Base-by-base conservation (phyloP, 1,140 invertebrate genomes). In the Drosophila simulans region DNA sequence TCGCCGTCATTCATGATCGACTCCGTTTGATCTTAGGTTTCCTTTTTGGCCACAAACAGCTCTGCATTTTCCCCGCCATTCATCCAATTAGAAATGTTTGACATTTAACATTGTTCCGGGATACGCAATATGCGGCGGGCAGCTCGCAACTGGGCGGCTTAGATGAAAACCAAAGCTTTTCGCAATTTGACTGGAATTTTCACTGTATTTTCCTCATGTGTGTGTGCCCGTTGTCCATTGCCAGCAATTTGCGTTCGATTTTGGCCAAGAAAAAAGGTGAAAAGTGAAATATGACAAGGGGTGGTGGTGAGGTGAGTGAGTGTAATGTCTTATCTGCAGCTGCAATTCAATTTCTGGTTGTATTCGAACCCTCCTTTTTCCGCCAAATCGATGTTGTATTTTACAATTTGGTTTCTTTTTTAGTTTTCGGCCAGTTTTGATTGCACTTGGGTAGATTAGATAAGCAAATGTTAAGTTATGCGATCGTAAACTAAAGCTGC, bases 401-500 rank as follows among this genome's bases (percentile, higher is more conserved):
- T 55, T 55, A 45, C 31, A 49, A 56, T 48, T 56, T 64, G 59
- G 49, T 43, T 56, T 40, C 40, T 34, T 34, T 60, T 40, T 37
- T 17, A 35, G 35, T 40, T 63, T 34, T 63, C 53, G 62, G 45
- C 51, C 48, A 53, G 63, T 72, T 72, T 66, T 66, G 63, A 72
- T 65, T 72, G 60, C 60, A 66, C 60, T 66, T 72, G 69, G 62
- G 17, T 40, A 58, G 63, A 72, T 72, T 72, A 72, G 63, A 72
- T 72, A 72, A 72, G 69, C 54, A 66, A 72, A 66, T 72, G 63
- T 53, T 58, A 72, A 68, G 63, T 72, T 68, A 72, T 68, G 54
- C 48, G 63, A 59, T 68, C 69, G 40, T 72, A 72, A 72, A 72
- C 40, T 53, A 25, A 45, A 54, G 48, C 60, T 31, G 49, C 69